Evolutionary conservation across 2,113 vertebrate genomes (phyloP), one percentile per base, ranked within the genome.

Genomic region (Engystomops pustulosus): DNA sequence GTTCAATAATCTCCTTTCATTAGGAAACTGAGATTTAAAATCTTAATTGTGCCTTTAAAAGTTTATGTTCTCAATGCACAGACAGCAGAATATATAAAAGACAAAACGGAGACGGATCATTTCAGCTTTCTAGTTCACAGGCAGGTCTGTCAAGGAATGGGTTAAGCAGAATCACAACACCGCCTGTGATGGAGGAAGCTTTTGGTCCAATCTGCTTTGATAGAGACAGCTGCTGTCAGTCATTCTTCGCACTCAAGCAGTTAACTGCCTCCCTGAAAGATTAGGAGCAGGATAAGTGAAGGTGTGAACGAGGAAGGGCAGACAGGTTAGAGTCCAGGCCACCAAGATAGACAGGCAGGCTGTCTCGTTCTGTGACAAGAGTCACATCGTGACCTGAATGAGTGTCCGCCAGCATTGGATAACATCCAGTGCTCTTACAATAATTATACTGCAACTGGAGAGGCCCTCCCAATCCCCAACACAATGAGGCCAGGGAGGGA

Each of bases 401-500:
- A 78, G 74, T 53, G 51, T 58, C 75, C 49, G n/a, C 62, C 45
- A 67, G 62, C 60, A 55, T 41, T 85, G 75, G 74, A 85, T 70
- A 15, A 44, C 75, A 70, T 85, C 83, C 83, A 55, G 45, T 51
- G 45, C 83, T 85, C 65, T 85, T 78, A 70, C 83, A 79, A 70
- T 79, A 79, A 79, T 85, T 85, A 85, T 62, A 55, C 65, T 79
- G 75, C 75, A 85, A 85, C 60, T 79, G 75, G 83, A 85, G 75
- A 70, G 67, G 36, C 25, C 75, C 34, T 85, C 49, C 60, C 65
- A 45, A n/a, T 79, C 25, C 65, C 65, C 11, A 78, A 85, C 75
- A 85, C 74, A 70, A 30, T 23, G 49, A 25, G 74, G 65, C 75
- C 65, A 55, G 47, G 25, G 34, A 85, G 83, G 65, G 83, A 79